Conservation (phyloP, 2,113 vertebrate species). For the Hucho hucho region DNA sequence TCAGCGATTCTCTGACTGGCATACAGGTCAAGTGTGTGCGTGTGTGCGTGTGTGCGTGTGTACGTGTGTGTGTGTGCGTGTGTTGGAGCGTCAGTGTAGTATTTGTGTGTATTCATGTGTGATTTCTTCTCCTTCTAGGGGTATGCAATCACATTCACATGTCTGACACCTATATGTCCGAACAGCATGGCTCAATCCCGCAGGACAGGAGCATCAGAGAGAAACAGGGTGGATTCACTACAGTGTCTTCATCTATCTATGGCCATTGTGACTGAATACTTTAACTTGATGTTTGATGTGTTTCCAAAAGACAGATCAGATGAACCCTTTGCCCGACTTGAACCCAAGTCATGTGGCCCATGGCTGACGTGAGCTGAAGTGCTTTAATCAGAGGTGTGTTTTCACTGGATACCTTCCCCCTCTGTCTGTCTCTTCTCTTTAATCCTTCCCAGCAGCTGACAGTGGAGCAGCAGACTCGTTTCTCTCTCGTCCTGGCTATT, state of each 20-base stretch:
- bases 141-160: background rate
- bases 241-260: background rate
- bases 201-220: background rate
- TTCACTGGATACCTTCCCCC: background rate
- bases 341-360: background rate
- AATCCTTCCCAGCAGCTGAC: background rate
- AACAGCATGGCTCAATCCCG: background rate
- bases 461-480: background rate
- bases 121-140: background rate
- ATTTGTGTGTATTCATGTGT: too few relatives aligned
- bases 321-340: background rate
- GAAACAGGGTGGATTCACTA: background rate
- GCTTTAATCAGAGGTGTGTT: background rate
- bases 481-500: background rate
- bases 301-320: background rate
- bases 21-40: conserved; percentile 43
- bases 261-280: background rate
- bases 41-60: conserved; percentile 3
- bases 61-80: background rate
- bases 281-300: background rate
- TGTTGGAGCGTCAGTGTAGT: background rate
- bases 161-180: background rate
- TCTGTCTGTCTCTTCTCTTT: background rate
- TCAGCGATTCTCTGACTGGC: background rate
- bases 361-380: background rate